Conservation (phyloP, 1,140 invertebrate genomes). For the Dicyema japonicum region DNA sequence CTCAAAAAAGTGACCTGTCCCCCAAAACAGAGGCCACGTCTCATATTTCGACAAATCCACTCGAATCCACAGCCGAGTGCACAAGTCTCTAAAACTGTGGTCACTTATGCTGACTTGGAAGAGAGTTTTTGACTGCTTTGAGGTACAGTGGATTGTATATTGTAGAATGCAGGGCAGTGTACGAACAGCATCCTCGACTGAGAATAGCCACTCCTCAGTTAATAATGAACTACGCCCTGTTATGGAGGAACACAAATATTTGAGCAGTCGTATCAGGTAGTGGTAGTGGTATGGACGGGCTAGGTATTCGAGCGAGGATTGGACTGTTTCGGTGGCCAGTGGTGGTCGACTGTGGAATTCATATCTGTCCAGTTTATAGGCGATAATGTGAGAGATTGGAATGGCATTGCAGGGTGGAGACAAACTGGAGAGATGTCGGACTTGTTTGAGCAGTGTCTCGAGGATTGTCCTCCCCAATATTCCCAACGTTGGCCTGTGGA, state of each 20-base stretch:
- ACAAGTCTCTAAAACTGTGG: conserved; percentile 89
- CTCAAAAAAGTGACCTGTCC: conserved; percentile 72
- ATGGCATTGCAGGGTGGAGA: too few species aligned
- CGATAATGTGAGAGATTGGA: too few species aligned
- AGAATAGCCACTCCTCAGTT: conserved; percentile 94
- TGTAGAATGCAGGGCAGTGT: conserved; percentile 58
- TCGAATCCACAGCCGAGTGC: conserved; percentile 70
- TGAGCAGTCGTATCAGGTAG: conserved; percentile 92
- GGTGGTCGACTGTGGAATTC: conserved; percentile 98
- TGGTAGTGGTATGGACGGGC: too few species aligned
- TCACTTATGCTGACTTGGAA: conserved; percentile 92
- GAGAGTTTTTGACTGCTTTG: conserved; percentile 93
- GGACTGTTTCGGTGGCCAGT: conserved; percentile 92
- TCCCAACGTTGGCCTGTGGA: too few species aligned
- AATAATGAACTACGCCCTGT: conserved; percentile 85
- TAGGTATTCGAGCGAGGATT: conserved; percentile 90
- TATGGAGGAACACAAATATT: conserved; percentile 96
- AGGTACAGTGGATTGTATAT: too few species aligned
- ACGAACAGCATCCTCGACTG: conserved; percentile 84
- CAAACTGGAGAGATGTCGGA: conserved; percentile 82
- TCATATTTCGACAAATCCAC: conserved; percentile 63
- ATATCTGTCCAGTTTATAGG: conserved; percentile 78
- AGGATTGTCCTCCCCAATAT: conserved; percentile 65
- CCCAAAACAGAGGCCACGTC: conserved; percentile 51
- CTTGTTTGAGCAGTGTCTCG: conserved; percentile 89